Base-by-base conservation (phyloP, 2,113 vertebrate species). In the Opisthocomus hoazin region DNA sequence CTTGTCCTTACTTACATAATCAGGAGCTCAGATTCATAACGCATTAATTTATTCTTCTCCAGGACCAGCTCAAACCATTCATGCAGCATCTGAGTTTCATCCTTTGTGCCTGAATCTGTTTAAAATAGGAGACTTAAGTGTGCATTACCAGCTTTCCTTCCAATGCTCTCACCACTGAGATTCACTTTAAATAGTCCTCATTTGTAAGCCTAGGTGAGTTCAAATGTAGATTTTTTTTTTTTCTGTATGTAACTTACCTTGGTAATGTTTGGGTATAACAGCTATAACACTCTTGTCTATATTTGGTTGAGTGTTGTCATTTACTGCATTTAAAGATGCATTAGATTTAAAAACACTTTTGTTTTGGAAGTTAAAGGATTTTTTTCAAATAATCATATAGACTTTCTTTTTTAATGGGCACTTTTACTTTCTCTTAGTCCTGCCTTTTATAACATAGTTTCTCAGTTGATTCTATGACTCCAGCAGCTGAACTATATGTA, bases 11-110 rank as follows among this genome's bases (percentile, higher is more conserved):
- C 98, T 98, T 97, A 98, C 98, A 97, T 97, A 94, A 97, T 98
- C 96, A 98, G 96, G 26, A 99, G 98, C 94, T 99, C 99, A 26
- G 98, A 99, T 95, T 99, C 99, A 7, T 99, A 99, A 87, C 98
- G 98, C 39, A 95, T 98, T 97, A 99, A 96, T 97, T 98, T 98
- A 97, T 99, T 99, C 98, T 99, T 99, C 97, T 99, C 99, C 98
- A 99, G 96, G 50, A 99, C 99, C 43, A 99, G 98, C 89, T 98
- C 98, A 94, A 99, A 99, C 99, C 99, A 99, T 94, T 98, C 98
- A 83, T 99, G 99, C 46, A 99, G 98, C 93, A 99, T 98, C 93
- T 97, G 97, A 60, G 98, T 95, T 96, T 99, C 99, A 15, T 99
- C 99, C 32, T 97, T 98, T 84, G 94, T 94, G 88, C 97, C 97